Conservation (phyloP, 2,113 vertebrate species). For the Prunella himalayana region DNA sequence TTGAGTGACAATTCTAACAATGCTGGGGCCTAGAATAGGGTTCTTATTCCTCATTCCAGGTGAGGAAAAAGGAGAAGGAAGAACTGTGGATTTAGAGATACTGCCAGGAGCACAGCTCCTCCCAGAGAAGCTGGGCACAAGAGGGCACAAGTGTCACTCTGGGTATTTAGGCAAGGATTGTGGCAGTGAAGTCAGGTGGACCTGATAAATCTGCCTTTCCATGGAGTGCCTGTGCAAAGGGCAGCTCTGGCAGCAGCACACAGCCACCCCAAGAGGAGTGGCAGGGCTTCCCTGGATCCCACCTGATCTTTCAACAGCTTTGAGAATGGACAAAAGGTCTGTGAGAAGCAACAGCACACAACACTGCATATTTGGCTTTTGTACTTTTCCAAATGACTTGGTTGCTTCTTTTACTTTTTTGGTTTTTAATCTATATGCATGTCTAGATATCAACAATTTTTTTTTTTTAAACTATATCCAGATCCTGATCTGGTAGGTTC, state of each 20-base stretch:
- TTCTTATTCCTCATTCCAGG: neutral
- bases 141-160: neutral
- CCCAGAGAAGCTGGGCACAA: neutral
- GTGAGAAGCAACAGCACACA: neutral
- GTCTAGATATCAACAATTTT: neutral
- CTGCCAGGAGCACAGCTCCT: neutral
- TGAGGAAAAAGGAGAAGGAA: neutral
- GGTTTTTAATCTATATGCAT: neutral
- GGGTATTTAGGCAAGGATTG: neutral
- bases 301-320: accelerated
- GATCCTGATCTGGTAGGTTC: neutral
- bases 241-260: neutral
- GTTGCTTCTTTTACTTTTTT: neutral
- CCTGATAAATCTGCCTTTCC: neutral
- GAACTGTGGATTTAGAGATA: accelerated
- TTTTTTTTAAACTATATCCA: neutral
- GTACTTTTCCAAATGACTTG: neutral
- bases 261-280: neutral
- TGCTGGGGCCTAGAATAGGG: too few relatives aligned
- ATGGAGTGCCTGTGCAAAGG: neutral
- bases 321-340: neutral
- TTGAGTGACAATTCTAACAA: too few relatives aligned
- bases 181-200: neutral
- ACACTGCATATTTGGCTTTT: neutral
- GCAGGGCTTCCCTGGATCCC: neutral